Base-by-base conservation (phyloP, 1,140 invertebrate species). In the Helicoverpa zea region DNA sequence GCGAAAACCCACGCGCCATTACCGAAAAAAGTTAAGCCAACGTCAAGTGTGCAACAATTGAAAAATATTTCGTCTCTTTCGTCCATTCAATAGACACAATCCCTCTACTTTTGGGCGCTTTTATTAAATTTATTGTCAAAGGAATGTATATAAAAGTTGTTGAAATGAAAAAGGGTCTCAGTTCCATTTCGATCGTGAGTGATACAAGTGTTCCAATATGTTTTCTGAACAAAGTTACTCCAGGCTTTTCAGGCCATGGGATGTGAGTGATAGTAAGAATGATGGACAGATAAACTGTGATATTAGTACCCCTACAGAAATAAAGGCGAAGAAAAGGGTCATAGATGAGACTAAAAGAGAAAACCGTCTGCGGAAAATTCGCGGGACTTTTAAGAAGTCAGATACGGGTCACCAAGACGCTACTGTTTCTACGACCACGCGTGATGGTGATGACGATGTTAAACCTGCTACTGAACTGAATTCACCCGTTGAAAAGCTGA, bases 71-170 rank as follows among this genome's bases (percentile, higher is more conserved):
- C 89, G 88, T 95, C 94, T 94, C 94, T 94, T 90, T 94, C 93
- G 80, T 90, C 88, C 90, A 90, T 91, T 94, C 87, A 94, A 94
- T 89, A 86, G 91, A 30, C 84, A 87, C 81, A 83, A 90, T 95
- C 92, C 92, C 94, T 93, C 92, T 91, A 84, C 88, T 93, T 88
- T 88, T 83, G 88, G 88, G 81, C 64, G 90, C 89, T 91, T 94
- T 94, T 95, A 95, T 93, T 92, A 94, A 95, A 95, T 94, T 95
- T 94, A 95, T 95, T 93, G 92, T 94, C 90, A 92, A 93, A 93
- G 84, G 85, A 93, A 93, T 94, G 92, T 94, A 94, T 94, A 94
- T 94, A 94, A 94, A 93, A 93, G 89, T 94, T 93, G 91, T 89
- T 83, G 90, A 91, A 89, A 90, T 88, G 90, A 87, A 87, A 89